Percentiles rank a stretch among this genome's conserved stretches.
Evolutionary conservation across 2,888 invertebrate species (phyloP).

Genomic region (Drosophila monieri): DNA sequence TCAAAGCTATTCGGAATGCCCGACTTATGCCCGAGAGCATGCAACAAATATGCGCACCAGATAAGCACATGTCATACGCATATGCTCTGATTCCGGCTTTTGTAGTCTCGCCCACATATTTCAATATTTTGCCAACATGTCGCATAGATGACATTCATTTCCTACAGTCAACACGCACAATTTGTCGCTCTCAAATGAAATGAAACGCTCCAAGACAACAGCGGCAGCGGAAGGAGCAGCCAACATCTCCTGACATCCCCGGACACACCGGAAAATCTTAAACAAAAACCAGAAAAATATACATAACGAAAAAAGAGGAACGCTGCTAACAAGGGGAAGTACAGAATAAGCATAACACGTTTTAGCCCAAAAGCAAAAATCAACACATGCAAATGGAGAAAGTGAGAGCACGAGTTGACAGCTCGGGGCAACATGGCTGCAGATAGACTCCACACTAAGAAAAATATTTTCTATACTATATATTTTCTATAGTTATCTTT

Average conservation of each 20-base stretch:
- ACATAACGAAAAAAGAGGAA: slow-evolving; percentile 5
- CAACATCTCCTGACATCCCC: slow-evolving; percentile 7
- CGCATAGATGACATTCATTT: slow-evolving; percentile 72
- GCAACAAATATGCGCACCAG: slow-evolving; percentile 40
- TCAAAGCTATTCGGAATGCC: slow-evolving; percentile 30
- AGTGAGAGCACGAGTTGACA: slow-evolving; percentile 22
- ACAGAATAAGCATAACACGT: slow-evolving; percentile 37
- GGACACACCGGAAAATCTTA: slow-evolving; percentile 47
- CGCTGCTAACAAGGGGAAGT: slow-evolving; percentile 17
- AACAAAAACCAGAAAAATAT: slow-evolving; percentile 11
- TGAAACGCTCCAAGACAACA: slow-evolving; percentile 46
- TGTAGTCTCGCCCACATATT: slow-evolving; percentile 51
- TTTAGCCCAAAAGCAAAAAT: slow-evolving; percentile 54
- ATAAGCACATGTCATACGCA: slow-evolving; percentile 48
- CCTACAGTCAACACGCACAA: slow-evolving; percentile 77
- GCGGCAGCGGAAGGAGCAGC: slow-evolving; percentile 11
- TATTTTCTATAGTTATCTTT: neutral
- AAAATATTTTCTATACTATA: neutral
- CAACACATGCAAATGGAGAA: slow-evolving; percentile 52
- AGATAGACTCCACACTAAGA: slow-evolving; percentile 29
- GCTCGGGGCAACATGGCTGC: slow-evolving; percentile 51
- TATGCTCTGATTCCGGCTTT: slow-evolving; percentile 22
- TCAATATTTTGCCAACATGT: slow-evolving; percentile 74
- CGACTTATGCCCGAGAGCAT: slow-evolving; percentile 29
- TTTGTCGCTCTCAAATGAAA: slow-evolving; percentile 73